Conservation (phyloP, 1,140 invertebrate species). For the Planococcus citri region DNA sequence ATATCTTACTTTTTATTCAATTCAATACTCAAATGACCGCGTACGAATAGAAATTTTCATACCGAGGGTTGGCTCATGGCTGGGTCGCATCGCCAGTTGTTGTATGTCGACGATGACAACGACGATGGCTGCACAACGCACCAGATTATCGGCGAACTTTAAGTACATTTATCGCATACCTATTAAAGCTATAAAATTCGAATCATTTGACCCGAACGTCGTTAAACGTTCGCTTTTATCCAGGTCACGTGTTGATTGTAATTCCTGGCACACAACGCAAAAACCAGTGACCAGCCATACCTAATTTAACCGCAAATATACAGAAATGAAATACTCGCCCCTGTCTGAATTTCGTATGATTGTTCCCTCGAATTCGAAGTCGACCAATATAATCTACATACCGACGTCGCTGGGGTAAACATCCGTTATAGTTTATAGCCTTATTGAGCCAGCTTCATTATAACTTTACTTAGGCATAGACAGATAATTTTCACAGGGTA, state of each 20-base stretch:
- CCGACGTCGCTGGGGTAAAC: too few species aligned
- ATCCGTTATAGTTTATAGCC: too few species aligned
- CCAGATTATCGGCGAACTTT: neutral
- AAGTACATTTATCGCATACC: constrained; percentile 19
- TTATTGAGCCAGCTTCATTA: too few species aligned
- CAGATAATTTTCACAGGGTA: too few species aligned
- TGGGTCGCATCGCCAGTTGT: too few species aligned
- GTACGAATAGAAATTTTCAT: neutral
- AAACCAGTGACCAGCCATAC: neutral
- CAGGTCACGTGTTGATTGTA: constrained; percentile 19
- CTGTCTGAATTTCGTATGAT: too few species aligned
- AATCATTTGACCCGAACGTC: constrained; percentile 12
- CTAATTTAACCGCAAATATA: constrained; percentile 16
- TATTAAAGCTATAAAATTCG: constrained; percentile 15
- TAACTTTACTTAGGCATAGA: too few species aligned
- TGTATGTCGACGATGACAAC: neutral
- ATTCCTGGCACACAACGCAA: constrained; percentile 5
- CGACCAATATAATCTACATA: too few species aligned
- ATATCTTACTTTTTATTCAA: neutral
- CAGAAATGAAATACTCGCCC: constrained; percentile 7
- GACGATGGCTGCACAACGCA: too few species aligned
- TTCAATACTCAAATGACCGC: neutral
- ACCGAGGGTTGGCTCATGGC: too few species aligned
- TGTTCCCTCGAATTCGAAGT: neutral
- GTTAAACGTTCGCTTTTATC: neutral